Percentiles rank a stretch among this genome's conserved stretches.
Evolutionary conservation across 2,797 vertebrate species (phyloP).

Genomic region (Acipenser transmontanus): DNA sequence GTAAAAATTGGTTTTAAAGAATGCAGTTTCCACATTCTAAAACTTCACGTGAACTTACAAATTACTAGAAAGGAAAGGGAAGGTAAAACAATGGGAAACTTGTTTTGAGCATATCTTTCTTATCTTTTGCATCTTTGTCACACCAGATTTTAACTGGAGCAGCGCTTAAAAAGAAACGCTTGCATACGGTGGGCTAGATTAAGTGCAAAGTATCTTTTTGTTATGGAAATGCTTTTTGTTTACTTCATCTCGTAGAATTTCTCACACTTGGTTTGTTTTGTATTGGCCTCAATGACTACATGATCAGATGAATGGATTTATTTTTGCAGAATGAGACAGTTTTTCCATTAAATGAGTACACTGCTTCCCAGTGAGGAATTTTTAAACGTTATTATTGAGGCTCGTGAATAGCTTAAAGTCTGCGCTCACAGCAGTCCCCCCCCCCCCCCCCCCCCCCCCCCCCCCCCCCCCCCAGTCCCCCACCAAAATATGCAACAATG

Average conservation of each 20-base stretch:
- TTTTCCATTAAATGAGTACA: conserved; percentile 71
- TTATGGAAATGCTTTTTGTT: conserved; percentile 79
- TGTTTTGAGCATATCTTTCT: conserved; percentile 13
- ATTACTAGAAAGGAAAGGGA: conserved; percentile 24
- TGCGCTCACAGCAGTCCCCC: background rate
- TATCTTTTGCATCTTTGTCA: conserved; percentile 3
- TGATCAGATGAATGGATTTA: conserved; percentile 81
- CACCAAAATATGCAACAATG: conserved; percentile 16
- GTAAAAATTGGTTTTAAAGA: too few relatives aligned
- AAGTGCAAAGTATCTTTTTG: conserved; percentile 77
- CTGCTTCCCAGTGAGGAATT: conserved; percentile 71
- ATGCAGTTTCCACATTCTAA: too few relatives aligned
- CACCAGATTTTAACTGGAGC: conserved; percentile 25
- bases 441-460: conserved; percentile 10
- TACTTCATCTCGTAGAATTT: conserved; percentile 78
- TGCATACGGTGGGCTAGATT: conserved; percentile 77
- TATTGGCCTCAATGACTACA: conserved; percentile 78
- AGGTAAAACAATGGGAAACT: conserved; percentile 3
- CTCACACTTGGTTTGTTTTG: conserved; percentile 81
- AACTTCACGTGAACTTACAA: conserved; percentile 39
- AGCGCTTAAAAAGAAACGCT: conserved; percentile 50
- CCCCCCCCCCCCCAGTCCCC: too few relatives aligned
- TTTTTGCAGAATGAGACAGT: conserved; percentile 79
- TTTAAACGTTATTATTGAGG: conserved; percentile 67
- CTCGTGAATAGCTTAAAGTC: conserved; percentile 58